Evolutionary conservation across 1,140 invertebrate genomes (phyloP).

Genomic region (Lerema accius): DNA sequence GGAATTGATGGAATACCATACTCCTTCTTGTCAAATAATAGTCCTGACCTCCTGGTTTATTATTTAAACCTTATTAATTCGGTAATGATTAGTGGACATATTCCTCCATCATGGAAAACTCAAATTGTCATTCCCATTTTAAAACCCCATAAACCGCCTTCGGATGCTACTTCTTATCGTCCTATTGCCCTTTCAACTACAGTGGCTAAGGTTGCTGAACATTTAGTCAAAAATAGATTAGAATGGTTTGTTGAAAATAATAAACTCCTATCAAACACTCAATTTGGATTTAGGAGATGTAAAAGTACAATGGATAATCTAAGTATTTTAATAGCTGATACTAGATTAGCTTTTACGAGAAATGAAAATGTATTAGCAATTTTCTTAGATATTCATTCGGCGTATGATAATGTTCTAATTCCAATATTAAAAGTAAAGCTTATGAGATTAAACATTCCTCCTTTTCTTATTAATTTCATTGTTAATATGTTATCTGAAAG

Average conservation of each 20-base stretch:
- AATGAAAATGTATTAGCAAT: constrained; percentile 18
- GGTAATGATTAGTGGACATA: no score
- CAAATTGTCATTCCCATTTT: constrained; percentile 43
- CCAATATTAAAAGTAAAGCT: neutral
- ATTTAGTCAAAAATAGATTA: constrained; percentile 40
- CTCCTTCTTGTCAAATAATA: constrained; percentile 8
- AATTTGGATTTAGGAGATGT: constrained; percentile 43
- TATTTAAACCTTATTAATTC: no score
- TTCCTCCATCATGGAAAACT: constrained; percentile 33
- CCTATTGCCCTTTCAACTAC: constrained; percentile 44
- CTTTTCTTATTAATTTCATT: neutral
- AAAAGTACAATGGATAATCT: constrained; percentile 43
- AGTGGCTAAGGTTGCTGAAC: constrained; percentile 40
- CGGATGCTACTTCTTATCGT: constrained; percentile 34
- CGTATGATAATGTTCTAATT: constrained; percentile 17
- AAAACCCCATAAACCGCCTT: constrained; percentile 40
- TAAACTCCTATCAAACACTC: constrained; percentile 29
- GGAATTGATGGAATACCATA: constrained; percentile 14
- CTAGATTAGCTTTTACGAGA: constrained; percentile 14
- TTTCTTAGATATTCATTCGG: constrained; percentile 21
- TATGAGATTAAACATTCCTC: neutral
- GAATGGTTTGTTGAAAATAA: constrained; percentile 45
- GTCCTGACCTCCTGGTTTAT: neutral
- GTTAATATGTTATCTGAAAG: neutral
- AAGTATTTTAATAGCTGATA: constrained; percentile 13